phyloP scores from a whole-genome alignment of 2,113 vertebrate species.

The Chloropsis cyanopogon region DNA sequence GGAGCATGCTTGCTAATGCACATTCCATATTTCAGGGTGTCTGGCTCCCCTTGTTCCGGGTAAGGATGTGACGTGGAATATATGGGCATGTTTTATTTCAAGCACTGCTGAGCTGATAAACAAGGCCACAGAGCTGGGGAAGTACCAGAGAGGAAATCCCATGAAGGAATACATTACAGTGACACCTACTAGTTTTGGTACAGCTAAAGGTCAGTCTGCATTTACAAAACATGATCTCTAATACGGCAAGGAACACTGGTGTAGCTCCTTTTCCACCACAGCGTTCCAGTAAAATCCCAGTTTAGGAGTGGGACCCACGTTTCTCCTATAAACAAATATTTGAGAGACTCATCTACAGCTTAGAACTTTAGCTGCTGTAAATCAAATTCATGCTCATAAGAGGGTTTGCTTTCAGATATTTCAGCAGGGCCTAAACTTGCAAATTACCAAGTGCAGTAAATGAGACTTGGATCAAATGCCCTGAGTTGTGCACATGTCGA shows the following conservation, averaged over 20 bases:
- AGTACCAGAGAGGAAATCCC: background rate
- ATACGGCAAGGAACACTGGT: background rate
- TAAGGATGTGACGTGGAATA: background rate
- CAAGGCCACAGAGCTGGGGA: background rate
- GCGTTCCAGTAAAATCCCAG: background rate
- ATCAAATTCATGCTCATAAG: background rate
- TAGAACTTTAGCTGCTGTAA: background rate
- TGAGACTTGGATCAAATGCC: background rate
- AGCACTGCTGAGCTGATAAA: background rate
- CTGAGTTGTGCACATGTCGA: background rate
- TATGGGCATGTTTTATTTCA: background rate
- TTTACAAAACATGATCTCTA: background rate
- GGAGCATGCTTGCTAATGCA: constrained; percentile 26
- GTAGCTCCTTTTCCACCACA: background rate
- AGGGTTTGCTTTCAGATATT: background rate
- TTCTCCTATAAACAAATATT: background rate
- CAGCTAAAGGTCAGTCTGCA: background rate
- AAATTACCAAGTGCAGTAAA: background rate
- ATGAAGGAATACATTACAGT: background rate
- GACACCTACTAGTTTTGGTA: background rate
- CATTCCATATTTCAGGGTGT: constrained; percentile 28
- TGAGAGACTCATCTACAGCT: background rate
- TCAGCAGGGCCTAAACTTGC: background rate
- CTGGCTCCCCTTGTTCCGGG: background rate
- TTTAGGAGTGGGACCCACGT: background rate